phyloP scores from a whole-genome alignment of 2,888 invertebrate species.

The Amphipyra berbera region DNA sequence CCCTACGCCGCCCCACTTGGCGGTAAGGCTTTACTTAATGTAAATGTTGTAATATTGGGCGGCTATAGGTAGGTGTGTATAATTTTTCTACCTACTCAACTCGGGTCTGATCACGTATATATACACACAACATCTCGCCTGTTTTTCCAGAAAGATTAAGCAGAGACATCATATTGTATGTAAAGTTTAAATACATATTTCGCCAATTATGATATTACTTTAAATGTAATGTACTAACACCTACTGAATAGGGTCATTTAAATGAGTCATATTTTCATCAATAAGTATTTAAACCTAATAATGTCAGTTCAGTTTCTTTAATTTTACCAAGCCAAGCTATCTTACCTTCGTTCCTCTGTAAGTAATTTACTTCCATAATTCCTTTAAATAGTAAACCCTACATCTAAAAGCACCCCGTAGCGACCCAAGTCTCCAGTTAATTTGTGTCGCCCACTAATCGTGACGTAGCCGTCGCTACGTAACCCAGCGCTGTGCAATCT shows the following conservation, averaged over 20 bases:
- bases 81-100: neutral
- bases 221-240: too few species aligned
- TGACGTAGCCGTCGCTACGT: constrained; percentile 29
- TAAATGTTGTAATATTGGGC: constrained; percentile 11
- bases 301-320: too few species aligned
- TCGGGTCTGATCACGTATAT: neutral
- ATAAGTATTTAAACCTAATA: too few species aligned
- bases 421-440: constrained; percentile 19
- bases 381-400: constrained; percentile 12
- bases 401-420: neutral
- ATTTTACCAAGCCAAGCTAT: too few species aligned
- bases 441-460: constrained; percentile 22
- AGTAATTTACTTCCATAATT: neutral
- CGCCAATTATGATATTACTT: too few species aligned
- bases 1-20: constrained; percentile 4
- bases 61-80: neutral
- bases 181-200: too few species aligned
- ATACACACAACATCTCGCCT: too few species aligned
- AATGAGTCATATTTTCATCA: too few species aligned
- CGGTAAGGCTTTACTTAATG: constrained; percentile 20
- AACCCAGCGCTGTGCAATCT: constrained; percentile 12
- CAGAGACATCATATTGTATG: too few species aligned
- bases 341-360: too few species aligned
- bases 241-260: too few species aligned
- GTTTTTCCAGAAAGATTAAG: too few species aligned